Conservation (phyloP, 1,140 invertebrate species). For the Trichonephila clavata region DNA sequence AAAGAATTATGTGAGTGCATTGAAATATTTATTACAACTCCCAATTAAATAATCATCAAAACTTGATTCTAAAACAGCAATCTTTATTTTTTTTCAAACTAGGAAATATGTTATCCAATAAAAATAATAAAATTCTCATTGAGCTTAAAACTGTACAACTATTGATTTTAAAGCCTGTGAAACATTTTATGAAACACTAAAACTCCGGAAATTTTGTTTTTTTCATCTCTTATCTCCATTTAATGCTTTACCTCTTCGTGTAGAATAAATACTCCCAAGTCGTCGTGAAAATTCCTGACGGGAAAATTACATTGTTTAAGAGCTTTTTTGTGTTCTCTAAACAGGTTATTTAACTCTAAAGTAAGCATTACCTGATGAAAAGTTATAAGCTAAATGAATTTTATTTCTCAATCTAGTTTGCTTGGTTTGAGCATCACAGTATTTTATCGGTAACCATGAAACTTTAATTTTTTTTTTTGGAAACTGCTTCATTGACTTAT, state of each 20-base stretch:
- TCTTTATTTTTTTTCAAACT: neutral
- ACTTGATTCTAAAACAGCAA: neutral
- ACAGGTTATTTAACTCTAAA: neutral
- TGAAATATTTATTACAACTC: too few species aligned
- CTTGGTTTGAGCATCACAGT: neutral
- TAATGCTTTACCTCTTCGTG: neutral
- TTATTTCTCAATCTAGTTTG: constrained; percentile 10
- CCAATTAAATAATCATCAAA: too few species aligned
- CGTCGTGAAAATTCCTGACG: neutral
- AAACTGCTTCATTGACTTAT: too few species aligned
- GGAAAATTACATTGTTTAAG: neutral
- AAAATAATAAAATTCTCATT: neutral
- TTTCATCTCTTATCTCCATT: neutral
- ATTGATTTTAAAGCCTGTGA: neutral
- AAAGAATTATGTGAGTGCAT: too few species aligned
- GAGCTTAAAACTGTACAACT: neutral
- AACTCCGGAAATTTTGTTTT: neutral
- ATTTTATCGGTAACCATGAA: neutral
- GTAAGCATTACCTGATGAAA: neutral
- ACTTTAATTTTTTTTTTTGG: too few species aligned
- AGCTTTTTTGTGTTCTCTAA: neutral
- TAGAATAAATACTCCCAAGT: neutral
- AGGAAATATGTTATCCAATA: neutral
- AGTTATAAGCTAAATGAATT: constrained; percentile 16
- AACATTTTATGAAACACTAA: constrained; percentile 19